These are phyloP conservation scores for Formica exsecta DNA, from an alignment of 1,140 invertebrate species.

Conservation along the genomic window DNA sequence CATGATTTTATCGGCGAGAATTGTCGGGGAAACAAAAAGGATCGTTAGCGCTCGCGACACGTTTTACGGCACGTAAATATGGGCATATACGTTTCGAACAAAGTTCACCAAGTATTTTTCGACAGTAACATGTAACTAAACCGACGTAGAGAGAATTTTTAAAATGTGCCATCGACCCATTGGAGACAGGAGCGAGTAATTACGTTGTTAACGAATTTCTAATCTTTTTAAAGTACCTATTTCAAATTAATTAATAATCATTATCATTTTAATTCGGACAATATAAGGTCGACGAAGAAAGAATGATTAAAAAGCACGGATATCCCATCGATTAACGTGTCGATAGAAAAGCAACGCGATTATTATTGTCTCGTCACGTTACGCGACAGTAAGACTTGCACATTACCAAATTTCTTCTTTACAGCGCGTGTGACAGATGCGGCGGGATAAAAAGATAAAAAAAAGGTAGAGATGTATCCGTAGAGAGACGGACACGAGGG, in stretches of 20 bases:
- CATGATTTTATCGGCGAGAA: conserved; percentile 3
- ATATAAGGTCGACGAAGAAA: neutral
- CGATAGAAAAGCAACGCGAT: neutral
- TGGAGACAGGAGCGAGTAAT: too few species aligned
- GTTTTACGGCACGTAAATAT: conserved; percentile 22
- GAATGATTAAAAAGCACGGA: neutral
- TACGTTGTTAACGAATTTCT: too few species aligned
- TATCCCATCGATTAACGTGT: neutral
- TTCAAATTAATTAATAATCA: too few species aligned
- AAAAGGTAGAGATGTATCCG: neutral
- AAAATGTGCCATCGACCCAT: too few species aligned
- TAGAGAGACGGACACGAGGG: conserved; percentile 59
- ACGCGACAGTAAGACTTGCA: neutral
- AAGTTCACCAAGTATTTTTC: neutral
- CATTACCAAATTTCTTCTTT: conserved; percentile 4
- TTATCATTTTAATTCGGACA: too few species aligned
- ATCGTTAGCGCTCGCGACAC: conserved; percentile 47
- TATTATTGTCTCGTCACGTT: neutral
- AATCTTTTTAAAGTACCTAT: too few species aligned
- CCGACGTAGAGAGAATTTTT: neutral
- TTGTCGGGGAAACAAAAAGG: conserved; percentile 48
- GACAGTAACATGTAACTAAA: conserved; percentile 10
- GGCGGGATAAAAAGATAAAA: neutral
- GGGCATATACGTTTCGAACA: conserved; percentile 4
- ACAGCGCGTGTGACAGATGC: conserved; percentile 5